Percentiles rank a stretch among this genome's conserved stretches.
phyloP scores from a whole-genome alignment of 2,797 vertebrate species.

The Centroberyx gerrardi region DNA sequence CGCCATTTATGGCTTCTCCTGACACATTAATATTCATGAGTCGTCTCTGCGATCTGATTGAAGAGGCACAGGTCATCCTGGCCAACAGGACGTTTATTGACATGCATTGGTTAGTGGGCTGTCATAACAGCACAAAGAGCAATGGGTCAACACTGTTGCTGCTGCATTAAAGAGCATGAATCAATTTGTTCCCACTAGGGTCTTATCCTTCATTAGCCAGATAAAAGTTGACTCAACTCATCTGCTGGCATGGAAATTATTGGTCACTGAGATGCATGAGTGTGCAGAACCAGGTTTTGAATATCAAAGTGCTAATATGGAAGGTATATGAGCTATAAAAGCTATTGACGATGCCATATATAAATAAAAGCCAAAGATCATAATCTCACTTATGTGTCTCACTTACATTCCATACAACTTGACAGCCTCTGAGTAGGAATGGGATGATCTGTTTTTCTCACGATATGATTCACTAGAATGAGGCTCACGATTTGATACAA shows the following conservation, averaged over 20 bases:
- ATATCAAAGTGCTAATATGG: not conserved
- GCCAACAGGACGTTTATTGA: not conserved
- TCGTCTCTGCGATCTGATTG: constrained; percentile 9
- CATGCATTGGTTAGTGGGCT: not conserved
- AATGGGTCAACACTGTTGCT: constrained; percentile 11
- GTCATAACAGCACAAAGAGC: not conserved
- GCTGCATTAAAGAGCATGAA: not conserved
- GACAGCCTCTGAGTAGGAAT: too few species aligned
- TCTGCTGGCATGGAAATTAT: not conserved
- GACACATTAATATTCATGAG: constrained; percentile 54
- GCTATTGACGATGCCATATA: not conserved
- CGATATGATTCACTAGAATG: too few species aligned
- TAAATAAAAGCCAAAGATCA: not conserved
- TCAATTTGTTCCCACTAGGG: not conserved
- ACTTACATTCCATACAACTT: not conserved
- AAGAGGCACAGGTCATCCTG: constrained; percentile 21
- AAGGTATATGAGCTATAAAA: not conserved
- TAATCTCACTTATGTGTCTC: not conserved
- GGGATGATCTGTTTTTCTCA: too few species aligned
- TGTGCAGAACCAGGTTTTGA: not conserved
- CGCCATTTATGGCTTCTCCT: constrained; percentile 22
- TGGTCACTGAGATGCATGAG: not conserved
- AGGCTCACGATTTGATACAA: too few species aligned
- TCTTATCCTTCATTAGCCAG: not conserved
- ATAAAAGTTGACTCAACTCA: not conserved